Evolutionary conservation across 1,140 invertebrate species (phyloP), one percentile per base, ranked within the genome.

Genomic region (Drosophila parabipectinata): DNA sequence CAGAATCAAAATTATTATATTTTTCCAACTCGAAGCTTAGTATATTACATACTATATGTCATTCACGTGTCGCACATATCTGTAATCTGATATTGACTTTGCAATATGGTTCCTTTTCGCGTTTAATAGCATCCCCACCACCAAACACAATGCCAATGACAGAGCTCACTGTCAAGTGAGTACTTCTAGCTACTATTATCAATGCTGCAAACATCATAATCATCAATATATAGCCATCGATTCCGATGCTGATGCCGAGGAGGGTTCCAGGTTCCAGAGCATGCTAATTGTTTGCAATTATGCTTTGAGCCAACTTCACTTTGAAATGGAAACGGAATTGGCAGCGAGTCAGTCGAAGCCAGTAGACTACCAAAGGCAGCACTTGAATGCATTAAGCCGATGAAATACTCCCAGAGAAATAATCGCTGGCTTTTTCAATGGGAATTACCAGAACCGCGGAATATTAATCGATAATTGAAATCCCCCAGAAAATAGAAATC

Each of bases 241-340:
- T 30, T 51, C 3, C 48, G 39, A 37, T 39, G 28, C 18, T 8
- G 44, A 47, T 47, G 9, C 18, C 18, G 44, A 47, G n/a, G 41
- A 14, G 18, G 32, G 15, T 55, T 7, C 41, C 30, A 28, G 14
- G 62, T 58, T 59, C 59, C 57, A 50, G 57, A 75, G 41, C 76
- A 82, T 79, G 79, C 76, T 88, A 88, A 87, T 87, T 88, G 83
- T 88, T 88, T 88, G 83, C 83, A 83, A 87, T 87, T 87, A 87
- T 88, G 83, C 83, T 87, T 87, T 87, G 66, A 62, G 56, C 51
- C 52, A 44, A 59, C 47, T 73, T 77, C 72, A 77, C 61, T 72
- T 58, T 77, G 52, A 41, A 67, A 53, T 72, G 51, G 48, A 79
- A 84, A 55, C 48, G 60, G 66, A 57, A 72, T 48, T 67, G 54